These are phyloP conservation scores for Scaptomyza montana DNA, from an alignment of 1,140 invertebrate genomes.

Conservation along the genomic window DNA sequence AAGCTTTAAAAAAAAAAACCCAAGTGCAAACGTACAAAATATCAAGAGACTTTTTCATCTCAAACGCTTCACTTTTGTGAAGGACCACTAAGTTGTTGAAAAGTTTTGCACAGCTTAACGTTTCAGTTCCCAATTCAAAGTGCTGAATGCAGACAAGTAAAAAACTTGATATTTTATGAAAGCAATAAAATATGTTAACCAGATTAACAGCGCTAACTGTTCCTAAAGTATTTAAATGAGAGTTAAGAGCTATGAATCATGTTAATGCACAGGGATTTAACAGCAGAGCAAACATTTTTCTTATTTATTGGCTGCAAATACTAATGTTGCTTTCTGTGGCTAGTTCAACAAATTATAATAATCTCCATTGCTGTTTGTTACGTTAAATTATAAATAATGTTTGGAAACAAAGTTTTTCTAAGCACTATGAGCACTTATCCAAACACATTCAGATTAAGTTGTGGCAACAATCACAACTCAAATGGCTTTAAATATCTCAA, in stretches of 20 bases:
- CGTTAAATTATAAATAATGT: no score
- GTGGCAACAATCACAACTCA: neutral
- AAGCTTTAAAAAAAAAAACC: neutral
- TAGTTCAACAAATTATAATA: no score
- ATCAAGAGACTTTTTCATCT: conserved; percentile 17
- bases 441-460: no score
- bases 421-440: no score
- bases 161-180: conserved; percentile 30
- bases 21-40: conserved; percentile 12
- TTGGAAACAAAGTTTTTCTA: neutral
- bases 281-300: no score
- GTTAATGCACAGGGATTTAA: neutral
- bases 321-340: neutral
- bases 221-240: conserved; percentile 23
- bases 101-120: conserved; percentile 28
- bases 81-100: conserved; percentile 45
- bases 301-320: conserved; percentile 2
- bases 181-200: conserved; percentile 42
- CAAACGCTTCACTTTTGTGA: conserved; percentile 4
- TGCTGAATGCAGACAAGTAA: conserved; percentile 1
- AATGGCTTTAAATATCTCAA: conserved; percentile 18
- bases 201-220: conserved; percentile 45
- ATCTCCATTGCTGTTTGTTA: no score
- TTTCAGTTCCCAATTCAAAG: neutral
- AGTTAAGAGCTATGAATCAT: conserved; percentile 3